phyloP scores from a whole-genome alignment of 2,797 vertebrate species.

The Helostoma temminkii region DNA sequence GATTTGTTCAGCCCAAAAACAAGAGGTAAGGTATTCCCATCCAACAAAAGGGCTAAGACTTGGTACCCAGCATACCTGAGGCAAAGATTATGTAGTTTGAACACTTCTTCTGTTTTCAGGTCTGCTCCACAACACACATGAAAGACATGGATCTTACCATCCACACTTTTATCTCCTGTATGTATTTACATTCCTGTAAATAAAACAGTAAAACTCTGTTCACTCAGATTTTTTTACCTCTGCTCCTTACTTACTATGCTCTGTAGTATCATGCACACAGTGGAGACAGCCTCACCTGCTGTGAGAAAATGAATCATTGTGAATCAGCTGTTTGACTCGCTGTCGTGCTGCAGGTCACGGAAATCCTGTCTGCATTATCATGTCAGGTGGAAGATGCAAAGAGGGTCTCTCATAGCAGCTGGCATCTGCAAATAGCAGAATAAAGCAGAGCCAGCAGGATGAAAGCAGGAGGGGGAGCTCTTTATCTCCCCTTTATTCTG shows the following conservation, averaged over 20 bases:
- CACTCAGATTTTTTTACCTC: slow-evolving; percentile 2
- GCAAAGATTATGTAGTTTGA: slow-evolving; percentile 31
- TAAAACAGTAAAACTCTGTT: slow-evolving; percentile 13
- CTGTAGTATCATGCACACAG: slow-evolving; percentile 36
- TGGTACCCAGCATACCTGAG: slow-evolving; percentile 45
- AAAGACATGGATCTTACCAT: slow-evolving; percentile 12
- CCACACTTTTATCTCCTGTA: background rate
- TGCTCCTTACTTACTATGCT: slow-evolving; percentile 19
- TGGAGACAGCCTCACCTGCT: slow-evolving; percentile 71
- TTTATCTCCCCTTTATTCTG: slow-evolving; percentile 57
- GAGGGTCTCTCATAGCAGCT: slow-evolving; percentile 48
- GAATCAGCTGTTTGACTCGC: slow-evolving; percentile 58
- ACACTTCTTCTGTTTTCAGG: slow-evolving; percentile 13
- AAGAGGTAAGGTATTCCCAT: slow-evolving; percentile 62
- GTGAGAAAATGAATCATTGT: slow-evolving; percentile 56
- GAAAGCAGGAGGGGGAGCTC: slow-evolving; percentile 57
- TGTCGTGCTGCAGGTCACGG: slow-evolving; percentile 38
- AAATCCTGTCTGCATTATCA: slow-evolving; percentile 51
- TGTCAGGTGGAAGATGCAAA: slow-evolving; percentile 52
- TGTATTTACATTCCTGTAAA: slow-evolving; percentile 7
- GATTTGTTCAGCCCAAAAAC: slow-evolving; percentile 45
- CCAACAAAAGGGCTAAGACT: slow-evolving; percentile 42
- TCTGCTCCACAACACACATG: slow-evolving; percentile 26
- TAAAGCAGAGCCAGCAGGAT: slow-evolving; percentile 41
- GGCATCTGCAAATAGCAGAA: slow-evolving; percentile 51